Evolutionary conservation across 2,888 invertebrate genomes (phyloP).

Genomic region (Drosophila percnosoma): DNA sequence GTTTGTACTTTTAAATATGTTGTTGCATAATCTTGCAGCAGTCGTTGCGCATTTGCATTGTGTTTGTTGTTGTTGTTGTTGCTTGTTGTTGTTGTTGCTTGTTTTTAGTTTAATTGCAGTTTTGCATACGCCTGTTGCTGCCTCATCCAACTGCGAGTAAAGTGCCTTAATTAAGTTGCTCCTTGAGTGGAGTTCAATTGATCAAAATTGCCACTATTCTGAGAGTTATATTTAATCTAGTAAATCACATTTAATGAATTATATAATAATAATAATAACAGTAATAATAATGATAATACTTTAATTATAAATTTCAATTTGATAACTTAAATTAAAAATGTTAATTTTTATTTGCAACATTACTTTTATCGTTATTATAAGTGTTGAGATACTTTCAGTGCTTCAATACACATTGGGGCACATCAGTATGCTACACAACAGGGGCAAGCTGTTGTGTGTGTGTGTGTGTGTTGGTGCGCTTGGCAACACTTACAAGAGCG

Average conservation of each 20-base stretch:
- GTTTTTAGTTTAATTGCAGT: constrained; percentile 35
- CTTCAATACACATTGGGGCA: constrained; percentile 15
- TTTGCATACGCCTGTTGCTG: constrained; percentile 2
- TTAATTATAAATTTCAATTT: not conserved
- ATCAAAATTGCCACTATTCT: not conserved
- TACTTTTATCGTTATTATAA: not conserved
- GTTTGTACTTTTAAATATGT: constrained; percentile 41
- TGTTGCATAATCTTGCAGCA: constrained; percentile 44
- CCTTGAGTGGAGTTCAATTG: not conserved
- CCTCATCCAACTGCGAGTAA: not conserved
- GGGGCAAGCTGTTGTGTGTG: constrained; percentile 10
- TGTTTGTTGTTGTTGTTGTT: constrained; percentile 7
- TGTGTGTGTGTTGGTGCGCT: not conserved
- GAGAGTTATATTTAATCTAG: not conserved
- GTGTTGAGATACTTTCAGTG: not conserved
- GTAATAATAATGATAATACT: not conserved
- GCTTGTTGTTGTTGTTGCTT: not conserved
- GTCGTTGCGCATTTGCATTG: constrained; percentile 41
- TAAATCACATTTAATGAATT: not conserved
- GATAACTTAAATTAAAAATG: not conserved
- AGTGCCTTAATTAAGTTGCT: not conserved
- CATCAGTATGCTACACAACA: constrained; percentile 59
- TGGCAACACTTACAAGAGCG: constrained; percentile 24
- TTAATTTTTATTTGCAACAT: not conserved
- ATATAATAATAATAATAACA: not conserved